Evolutionary conservation across 1,140 invertebrate genomes (phyloP), one percentile per base, ranked within the genome.

Genomic region (Nixonia krombeini): DNA sequence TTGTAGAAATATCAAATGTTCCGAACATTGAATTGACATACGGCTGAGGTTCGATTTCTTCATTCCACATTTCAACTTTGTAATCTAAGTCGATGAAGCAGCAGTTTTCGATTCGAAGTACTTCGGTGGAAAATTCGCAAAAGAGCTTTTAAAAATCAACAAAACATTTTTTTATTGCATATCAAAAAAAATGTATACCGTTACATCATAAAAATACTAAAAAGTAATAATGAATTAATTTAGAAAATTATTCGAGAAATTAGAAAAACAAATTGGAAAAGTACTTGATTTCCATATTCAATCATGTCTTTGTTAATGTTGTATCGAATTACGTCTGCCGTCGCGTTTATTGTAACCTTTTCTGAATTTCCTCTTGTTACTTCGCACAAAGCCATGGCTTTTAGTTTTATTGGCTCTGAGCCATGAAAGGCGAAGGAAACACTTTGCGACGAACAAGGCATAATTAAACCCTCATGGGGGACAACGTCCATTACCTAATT

Each of bases 261-360:
- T n/a, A 1, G n/a, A 15, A 26, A 44, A 41, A 28, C n/a, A n/a
- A n/a, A n/a, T n/a, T n/a, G n/a, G 37, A 33, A 58, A 57, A 31
- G 37, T 72, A 83, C 83, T 61, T 76, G 73, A 46, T 79, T 63
- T 12, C 82, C 85, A 56, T 83, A 84, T 56, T 86, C 78, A 5
- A 87, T 74, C 1, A 37, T 5, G 7, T 53, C 55, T 5, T 55
- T 79, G 37, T 82, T 62, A 0, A 87, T 37, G 1, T 59, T 42
- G 45, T 80, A 87, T 29, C 33, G 51, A 8, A 86, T 65, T 13
- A 67, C 45, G 9, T 81, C 78, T 1, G 80, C 75, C 21, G 45
- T 73, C 1, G 81, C 86, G 1, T 25, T 42, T 1, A 87, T 47
- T 4, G 52, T 45, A 2, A 87, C 25, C 0, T 46, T 10, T 58